Conservation (phyloP, 2,113 vertebrate species). For the Choloepus hoffmanni region DNA sequence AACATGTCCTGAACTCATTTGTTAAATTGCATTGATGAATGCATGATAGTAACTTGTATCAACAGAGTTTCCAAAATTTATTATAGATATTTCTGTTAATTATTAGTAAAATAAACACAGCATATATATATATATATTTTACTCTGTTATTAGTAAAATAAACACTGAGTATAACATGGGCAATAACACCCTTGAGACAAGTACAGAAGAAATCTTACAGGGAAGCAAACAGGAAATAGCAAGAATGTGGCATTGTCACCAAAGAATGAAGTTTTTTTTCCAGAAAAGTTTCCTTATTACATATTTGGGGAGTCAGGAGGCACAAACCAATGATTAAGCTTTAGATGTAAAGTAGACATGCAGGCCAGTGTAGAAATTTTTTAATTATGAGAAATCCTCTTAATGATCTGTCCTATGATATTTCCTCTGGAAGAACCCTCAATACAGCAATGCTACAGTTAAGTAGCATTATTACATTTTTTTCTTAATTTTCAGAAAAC, state of each 20-base stretch:
- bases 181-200: neutral
- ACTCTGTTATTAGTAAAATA: conserved; percentile 72
- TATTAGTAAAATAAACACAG: conserved; percentile 81
- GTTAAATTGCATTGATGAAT: conserved; percentile 51
- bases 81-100: conserved; percentile 83
- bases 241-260: neutral
- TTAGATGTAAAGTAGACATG: neutral
- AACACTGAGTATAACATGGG: conserved; percentile 66
- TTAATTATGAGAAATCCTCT: neutral
- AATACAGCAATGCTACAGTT: neutral
- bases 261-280: neutral
- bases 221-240: conserved; percentile 4
- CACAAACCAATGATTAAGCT: neutral
- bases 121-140: neutral
- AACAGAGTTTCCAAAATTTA: conserved; percentile 77
- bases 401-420: neutral
- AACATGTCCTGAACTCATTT: conserved; percentile 69
- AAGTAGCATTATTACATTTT: neutral
- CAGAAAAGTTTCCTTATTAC: neutral
- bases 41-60: conserved; percentile 77
- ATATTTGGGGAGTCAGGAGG: neutral
- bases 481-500: conserved; percentile 51
- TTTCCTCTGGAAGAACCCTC: neutral
- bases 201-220: conserved; percentile 34
- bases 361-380: neutral